Evolutionary conservation across 2,113 vertebrate genomes (phyloP).

Genomic region (Baryphthengus martii): DNA sequence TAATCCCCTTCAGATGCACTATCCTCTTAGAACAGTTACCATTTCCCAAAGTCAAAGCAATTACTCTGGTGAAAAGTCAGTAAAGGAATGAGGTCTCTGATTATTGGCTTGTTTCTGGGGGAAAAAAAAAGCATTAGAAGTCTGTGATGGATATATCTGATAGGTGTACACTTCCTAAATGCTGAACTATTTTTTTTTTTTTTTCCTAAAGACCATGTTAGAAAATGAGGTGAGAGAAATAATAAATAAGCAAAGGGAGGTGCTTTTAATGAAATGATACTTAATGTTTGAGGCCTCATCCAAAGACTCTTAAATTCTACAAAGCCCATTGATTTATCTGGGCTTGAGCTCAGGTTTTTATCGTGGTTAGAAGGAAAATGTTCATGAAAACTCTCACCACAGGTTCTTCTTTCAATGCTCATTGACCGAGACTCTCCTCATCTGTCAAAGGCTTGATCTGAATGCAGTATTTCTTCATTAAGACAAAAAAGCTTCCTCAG

Average conservation of each 20-base stretch:
- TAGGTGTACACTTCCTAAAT: not conserved
- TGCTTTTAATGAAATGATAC: not conserved
- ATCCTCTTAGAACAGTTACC: not conserved
- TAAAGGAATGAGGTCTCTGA: not conserved
- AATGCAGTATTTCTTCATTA: not conserved
- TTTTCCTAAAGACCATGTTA: not conserved
- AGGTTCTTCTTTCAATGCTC: not conserved
- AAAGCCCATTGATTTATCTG: not conserved
- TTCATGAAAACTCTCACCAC: not conserved
- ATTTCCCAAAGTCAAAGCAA: not conserved
- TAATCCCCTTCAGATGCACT: not conserved
- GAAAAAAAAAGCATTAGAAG: not conserved
- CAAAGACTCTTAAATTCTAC: not conserved
- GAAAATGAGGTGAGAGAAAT: not conserved
- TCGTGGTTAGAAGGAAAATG: not conserved
- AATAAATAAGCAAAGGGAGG: not conserved
- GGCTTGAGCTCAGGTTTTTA: not conserved
- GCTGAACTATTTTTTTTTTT: not conserved
- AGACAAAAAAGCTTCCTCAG: not conserved
- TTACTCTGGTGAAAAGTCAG: not conserved
- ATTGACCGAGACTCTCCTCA: not conserved
- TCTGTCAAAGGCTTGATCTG: not conserved
- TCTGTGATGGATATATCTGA: not conserved
- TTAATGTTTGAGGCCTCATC: not conserved
- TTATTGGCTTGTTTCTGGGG: not conserved